A percentile compares a stretch with the other conserved stretches of the same genome.
Evolutionary conservation across 2,797 vertebrate genomes (phyloP).

Genomic region (Trematomus bernacchii): DNA sequence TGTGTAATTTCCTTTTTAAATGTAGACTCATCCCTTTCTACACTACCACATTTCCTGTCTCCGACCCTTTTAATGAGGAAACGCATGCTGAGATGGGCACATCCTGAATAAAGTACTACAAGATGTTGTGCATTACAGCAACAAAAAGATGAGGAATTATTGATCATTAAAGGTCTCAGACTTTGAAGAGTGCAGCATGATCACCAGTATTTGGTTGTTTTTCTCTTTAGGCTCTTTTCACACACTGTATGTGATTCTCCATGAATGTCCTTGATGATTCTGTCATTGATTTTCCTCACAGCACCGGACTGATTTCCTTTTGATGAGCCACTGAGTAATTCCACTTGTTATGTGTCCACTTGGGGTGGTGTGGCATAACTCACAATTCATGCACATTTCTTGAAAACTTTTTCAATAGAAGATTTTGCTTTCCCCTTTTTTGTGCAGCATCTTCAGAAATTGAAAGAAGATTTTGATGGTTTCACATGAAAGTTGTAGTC

Average conservation of each 20-base stretch:
- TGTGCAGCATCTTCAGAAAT: background rate
- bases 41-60: constrained; percentile 41
- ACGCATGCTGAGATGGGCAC: constrained; percentile 50
- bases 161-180: constrained; percentile 64
- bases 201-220: constrained; percentile 68
- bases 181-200: constrained; percentile 70
- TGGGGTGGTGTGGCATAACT: constrained; percentile 50
- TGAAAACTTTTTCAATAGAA: background rate
- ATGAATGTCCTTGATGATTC: constrained; percentile 74
- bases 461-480: constrained; percentile 20
- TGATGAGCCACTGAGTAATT: constrained; percentile 72
- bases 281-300: constrained; percentile 72
- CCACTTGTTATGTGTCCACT: constrained; percentile 49
- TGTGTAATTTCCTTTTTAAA: background rate
- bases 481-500: constrained; percentile 25
- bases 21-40: constrained; percentile 16
- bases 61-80: constrained; percentile 46
- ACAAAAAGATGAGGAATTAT: constrained; percentile 67
- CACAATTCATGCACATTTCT: constrained; percentile 20
- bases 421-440: background rate
- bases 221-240: constrained; percentile 68
- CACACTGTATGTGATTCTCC: constrained; percentile 60
- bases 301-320: constrained; percentile 67
- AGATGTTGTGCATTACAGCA: constrained; percentile 66
- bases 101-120: constrained; percentile 62